These are phyloP conservation scores for Orthosia cruda DNA, from an alignment of 2,888 invertebrate species.

Conservation along the genomic window DNA sequence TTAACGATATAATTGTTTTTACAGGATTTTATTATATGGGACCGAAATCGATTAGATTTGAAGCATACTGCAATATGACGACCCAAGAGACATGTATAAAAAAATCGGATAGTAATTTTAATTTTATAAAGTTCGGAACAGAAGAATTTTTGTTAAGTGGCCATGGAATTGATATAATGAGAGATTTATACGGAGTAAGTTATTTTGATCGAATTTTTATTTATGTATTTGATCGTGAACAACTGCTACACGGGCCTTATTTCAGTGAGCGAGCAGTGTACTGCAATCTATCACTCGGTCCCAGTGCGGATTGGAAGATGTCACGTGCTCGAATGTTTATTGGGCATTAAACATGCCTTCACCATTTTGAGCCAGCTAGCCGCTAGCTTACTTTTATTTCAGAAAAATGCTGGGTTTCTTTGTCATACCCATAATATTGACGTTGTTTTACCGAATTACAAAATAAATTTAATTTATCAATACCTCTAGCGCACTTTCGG, in stretches of 20 bases:
- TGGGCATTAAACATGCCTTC: too few relatives aligned
- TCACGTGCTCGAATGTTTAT: too few relatives aligned
- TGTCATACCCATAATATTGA: too few relatives aligned
- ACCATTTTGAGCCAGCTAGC: too few relatives aligned
- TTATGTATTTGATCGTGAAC: background rate
- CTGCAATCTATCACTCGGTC: too few relatives aligned
- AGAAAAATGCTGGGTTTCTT: too few relatives aligned
- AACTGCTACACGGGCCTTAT: background rate
- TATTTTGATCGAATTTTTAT: background rate
- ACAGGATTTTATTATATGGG: background rate
- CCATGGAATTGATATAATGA: background rate
- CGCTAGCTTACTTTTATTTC: too few relatives aligned
- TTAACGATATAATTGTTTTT: conserved; percentile 5
- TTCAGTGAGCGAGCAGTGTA: too few relatives aligned
- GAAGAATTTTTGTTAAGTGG: background rate
- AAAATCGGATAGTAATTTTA: fast-evolving
- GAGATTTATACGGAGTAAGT: background rate
- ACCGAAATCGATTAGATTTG: background rate
- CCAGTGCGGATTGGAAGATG: too few relatives aligned
- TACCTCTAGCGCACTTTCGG: too few relatives aligned
- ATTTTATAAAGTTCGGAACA: background rate
- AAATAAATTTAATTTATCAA: too few relatives aligned
- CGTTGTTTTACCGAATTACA: too few relatives aligned
- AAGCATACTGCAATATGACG: conserved; percentile 13
- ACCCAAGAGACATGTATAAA: conserved; percentile 10